Evolutionary conservation across 2,113 vertebrate species (phyloP).

Genomic region (Neotoma lepida): DNA sequence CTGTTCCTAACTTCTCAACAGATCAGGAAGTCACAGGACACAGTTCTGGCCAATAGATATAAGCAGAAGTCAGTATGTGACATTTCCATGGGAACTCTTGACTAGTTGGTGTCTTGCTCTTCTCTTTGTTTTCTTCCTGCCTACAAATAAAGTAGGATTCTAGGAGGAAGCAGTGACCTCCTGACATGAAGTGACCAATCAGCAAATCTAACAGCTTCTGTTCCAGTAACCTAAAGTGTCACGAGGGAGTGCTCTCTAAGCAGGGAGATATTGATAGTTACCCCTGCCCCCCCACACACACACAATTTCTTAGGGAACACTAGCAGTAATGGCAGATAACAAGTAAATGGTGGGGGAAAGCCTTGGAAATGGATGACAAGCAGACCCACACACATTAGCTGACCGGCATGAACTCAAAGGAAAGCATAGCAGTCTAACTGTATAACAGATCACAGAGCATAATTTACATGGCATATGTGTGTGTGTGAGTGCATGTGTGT

Average conservation of each 20-base stretch:
- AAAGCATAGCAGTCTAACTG: not conserved
- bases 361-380: not conserved
- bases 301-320: not conserved
- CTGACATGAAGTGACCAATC: not conserved
- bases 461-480: not conserved
- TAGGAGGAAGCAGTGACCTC: not conserved
- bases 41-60: not conserved
- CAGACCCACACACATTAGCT: not conserved
- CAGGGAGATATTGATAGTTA: not conserved
- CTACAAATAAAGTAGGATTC: not conserved
- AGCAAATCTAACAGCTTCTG: not conserved
- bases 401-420: not conserved
- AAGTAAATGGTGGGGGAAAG: not conserved
- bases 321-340: not conserved
- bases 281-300: not conserved
- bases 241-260: not conserved
- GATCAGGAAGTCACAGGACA: not conserved
- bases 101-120: not conserved
- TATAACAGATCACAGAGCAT: not conserved
- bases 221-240: not conserved
- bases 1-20: not conserved
- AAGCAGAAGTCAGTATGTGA: not conserved
- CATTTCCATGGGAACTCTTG: not conserved
- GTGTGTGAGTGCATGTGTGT: not conserved
- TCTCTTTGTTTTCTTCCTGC: not conserved